These are phyloP conservation scores for Phaenicophaeus curvirostris DNA, from an alignment of 2,797 vertebrate species.

Conservation along the genomic window DNA sequence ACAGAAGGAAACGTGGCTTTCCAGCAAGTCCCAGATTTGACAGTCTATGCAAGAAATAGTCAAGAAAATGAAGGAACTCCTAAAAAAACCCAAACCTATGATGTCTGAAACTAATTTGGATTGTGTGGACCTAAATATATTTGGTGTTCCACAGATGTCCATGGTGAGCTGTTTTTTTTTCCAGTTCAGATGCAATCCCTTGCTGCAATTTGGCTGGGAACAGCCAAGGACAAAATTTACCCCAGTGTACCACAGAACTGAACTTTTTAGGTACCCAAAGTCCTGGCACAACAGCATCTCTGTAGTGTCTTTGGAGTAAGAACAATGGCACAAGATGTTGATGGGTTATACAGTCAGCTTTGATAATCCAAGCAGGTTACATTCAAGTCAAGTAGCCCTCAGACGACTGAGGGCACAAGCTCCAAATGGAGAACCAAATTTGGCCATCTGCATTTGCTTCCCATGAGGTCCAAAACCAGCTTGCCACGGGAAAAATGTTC, in stretches of 20 bases:
- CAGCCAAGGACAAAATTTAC: not conserved
- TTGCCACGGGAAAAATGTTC: not conserved
- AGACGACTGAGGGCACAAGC: not conserved
- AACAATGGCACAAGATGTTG: not conserved
- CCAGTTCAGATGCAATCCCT: not conserved
- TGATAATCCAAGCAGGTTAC: not conserved
- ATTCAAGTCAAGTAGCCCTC: not conserved
- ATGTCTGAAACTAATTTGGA: not conserved
- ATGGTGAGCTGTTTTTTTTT: not conserved
- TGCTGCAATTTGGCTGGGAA: not conserved
- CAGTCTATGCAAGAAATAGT: not conserved
- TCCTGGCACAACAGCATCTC: not conserved
- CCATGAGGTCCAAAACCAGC: not conserved
- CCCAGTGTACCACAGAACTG: not conserved
- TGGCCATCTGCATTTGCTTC: not conserved
- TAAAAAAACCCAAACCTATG: not conserved
- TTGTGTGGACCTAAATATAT: not conserved
- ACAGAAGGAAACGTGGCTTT: not conserved
- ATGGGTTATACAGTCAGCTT: not conserved
- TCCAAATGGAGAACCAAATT: not conserved
- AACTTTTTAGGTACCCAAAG: not conserved
- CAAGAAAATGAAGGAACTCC: not conserved
- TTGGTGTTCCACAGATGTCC: not conserved
- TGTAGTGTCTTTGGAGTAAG: not conserved
- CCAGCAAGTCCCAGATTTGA: not conserved